Percentiles rank a stretch among this genome's conserved stretches.
phyloP scores from a whole-genome alignment of 2,888 invertebrate genomes.

The Nephrotoma flavescens region DNA sequence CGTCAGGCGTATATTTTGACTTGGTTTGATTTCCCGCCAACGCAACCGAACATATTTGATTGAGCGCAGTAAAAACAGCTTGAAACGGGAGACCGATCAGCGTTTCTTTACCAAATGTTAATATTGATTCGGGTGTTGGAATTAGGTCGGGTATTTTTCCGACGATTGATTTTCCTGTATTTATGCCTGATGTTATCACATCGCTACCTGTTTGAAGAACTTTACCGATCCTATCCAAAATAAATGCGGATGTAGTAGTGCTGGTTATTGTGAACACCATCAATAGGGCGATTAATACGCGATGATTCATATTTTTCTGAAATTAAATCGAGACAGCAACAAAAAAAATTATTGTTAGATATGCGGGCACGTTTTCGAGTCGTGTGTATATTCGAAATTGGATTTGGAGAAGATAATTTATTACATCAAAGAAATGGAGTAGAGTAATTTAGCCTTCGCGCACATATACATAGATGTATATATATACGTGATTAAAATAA shows the following conservation, averaged over 20 bases:
- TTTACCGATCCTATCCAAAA: slow-evolving; percentile 6
- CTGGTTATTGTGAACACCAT: background rate
- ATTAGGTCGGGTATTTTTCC: slow-evolving; percentile 3
- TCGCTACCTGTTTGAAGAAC: slow-evolving; percentile 25
- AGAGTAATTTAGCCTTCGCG: too few species aligned
- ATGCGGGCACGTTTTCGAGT: background rate
- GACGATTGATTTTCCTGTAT: background rate
- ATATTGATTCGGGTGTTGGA: slow-evolving; percentile 7
- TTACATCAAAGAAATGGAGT: background rate
- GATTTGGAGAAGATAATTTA: background rate
- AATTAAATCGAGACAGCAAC: background rate
- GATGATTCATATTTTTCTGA: background rate
- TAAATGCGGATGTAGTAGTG: background rate
- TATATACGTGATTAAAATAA: background rate
- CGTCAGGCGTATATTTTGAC: slow-evolving; percentile 22
- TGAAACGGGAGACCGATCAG: slow-evolving; percentile 10
- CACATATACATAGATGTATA: too few species aligned
- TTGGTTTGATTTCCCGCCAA: slow-evolving; percentile 15
- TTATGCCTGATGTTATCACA: background rate
- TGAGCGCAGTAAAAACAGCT: slow-evolving; percentile 1
- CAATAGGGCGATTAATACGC: background rate
- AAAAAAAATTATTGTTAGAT: background rate
- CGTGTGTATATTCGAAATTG: background rate
- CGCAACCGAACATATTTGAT: slow-evolving; percentile 18
- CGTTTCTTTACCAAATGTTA: slow-evolving; percentile 9